Evolutionary conservation across 2,113 vertebrate species (phyloP).

Genomic region (Verasper variegatus): DNA sequence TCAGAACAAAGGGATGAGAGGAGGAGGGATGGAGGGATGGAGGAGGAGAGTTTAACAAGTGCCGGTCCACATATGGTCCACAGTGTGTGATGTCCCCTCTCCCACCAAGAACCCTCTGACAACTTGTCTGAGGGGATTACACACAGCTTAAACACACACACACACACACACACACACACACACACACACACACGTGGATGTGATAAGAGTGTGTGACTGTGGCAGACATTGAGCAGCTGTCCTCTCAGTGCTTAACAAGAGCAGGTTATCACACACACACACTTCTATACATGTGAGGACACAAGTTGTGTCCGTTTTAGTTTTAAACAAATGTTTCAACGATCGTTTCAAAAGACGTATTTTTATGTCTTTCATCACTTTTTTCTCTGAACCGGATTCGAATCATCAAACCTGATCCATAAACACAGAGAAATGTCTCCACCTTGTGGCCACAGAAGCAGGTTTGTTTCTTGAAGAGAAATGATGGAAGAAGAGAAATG

Average conservation of each 20-base stretch:
- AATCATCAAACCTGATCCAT: background rate
- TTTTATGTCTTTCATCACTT: no score
- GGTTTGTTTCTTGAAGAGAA: no score
- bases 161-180: slow-evolving; percentile 41
- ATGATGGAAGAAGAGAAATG: no score
- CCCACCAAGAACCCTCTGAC: slow-evolving; percentile 43
- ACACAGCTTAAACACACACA: slow-evolving; percentile 34
- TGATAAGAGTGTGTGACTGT: slow-evolving; percentile 70
- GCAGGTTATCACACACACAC: slow-evolving; percentile 34
- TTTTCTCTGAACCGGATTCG: background rate
- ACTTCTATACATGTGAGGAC: background rate
- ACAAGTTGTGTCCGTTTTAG: background rate
- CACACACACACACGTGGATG: slow-evolving; percentile 9
- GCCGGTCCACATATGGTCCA: slow-evolving; percentile 44
- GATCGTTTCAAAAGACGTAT: no score
- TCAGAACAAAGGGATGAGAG: background rate
- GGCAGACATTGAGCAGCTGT: slow-evolving; percentile 73
- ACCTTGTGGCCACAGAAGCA: slow-evolving; percentile 8
- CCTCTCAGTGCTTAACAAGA: slow-evolving; percentile 62
- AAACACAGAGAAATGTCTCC: background rate
- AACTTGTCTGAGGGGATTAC: slow-evolving; percentile 39
- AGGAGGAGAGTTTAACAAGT: slow-evolving; percentile 12
- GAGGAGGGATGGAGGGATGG: background rate
- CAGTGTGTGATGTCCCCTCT: slow-evolving; percentile 16
- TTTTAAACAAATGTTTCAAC: background rate